Base-by-base conservation (phyloP, 2,888 invertebrate species). In the Pseudeuparius sepicola region DNA sequence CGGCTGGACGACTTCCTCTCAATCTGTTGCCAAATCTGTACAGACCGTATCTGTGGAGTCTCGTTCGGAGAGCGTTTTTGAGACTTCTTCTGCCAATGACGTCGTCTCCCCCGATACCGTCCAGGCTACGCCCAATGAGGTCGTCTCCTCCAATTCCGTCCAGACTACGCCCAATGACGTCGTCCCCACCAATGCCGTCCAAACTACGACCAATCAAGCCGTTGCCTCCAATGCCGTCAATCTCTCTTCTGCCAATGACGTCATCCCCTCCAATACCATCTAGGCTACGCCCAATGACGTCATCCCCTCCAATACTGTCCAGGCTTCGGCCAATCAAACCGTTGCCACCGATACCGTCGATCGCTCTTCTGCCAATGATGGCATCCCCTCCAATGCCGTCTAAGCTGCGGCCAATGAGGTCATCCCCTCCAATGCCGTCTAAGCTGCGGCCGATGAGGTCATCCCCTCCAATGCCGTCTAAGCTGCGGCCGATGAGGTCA, bases 271-370 rank as follows among this genome's bases (percentile, higher is more conserved):
- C 33, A 23, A 40, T 37, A 2, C 10, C 23, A 11, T 40, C 37
- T 2, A 40, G n/a, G 3, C 20, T 20, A 7, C 40, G 29, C 4
- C 13, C 11, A 10, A 40, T n/a, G 4, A 40, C 4, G 6, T 36
- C 32, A 20, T 35, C 40, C 10, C 37, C 38, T 15, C 34, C 34
- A 15, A 41, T 36, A 27, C 14, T 10, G 11, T 42, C 36, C 16
- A 39, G 4, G 7, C 24, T 17, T 29, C 34, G 18, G n/a, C 24
- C 28, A 17, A 20, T 12, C n/a, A 38, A 15, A 6, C 24, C 28
- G 4, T 31, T 30, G 7, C 24, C 16, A 7, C 37, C 39, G 18
- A 41, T 36, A 10, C 12, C 13, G 14, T 41, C 26, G 13, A 31
- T 31, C n/a, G 31, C 6, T n/a, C 36, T 36, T 17, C 20, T 20